Evolutionary conservation across 2,797 vertebrate species (phyloP).

Genomic region (Tadarida brasiliensis): DNA sequence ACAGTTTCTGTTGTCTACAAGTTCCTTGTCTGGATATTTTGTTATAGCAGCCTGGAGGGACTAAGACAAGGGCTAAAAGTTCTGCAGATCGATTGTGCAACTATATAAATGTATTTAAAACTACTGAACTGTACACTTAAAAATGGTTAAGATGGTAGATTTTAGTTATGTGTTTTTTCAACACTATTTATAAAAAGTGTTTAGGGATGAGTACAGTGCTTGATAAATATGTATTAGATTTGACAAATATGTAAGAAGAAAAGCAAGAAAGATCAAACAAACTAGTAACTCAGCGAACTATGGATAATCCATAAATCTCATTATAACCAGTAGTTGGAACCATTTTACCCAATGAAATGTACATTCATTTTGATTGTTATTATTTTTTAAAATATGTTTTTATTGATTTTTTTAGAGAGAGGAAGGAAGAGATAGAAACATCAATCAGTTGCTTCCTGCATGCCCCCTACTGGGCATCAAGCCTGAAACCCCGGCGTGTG

Average conservation of each 20-base stretch:
- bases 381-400: not conserved
- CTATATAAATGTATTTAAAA: not conserved
- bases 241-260: conserved; percentile 48
- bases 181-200: not conserved
- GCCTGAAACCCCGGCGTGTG: too few relatives aligned
- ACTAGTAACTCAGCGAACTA: not conserved
- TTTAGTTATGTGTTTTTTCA: not conserved
- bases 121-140: not conserved
- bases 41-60: not conserved
- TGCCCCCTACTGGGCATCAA: too few relatives aligned
- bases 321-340: conserved; percentile 13
- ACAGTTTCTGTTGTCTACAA: not conserved
- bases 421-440: too few relatives aligned
- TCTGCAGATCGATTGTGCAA: not conserved
- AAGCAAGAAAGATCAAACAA: conserved; percentile 3
- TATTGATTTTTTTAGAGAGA: too few relatives aligned
- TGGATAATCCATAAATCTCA: not conserved
- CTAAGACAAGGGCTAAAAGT: not conserved
- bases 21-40: not conserved
- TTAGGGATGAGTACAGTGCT: not conserved
- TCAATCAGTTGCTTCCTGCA: too few relatives aligned
- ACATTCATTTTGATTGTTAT: conserved; percentile 48
- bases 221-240: conserved; percentile 4
- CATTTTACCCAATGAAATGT: conserved; percentile 7
- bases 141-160: not conserved